Evolutionary conservation across 2,113 vertebrate genomes (phyloP).

Genomic region (Crotalus viridis): DNA sequence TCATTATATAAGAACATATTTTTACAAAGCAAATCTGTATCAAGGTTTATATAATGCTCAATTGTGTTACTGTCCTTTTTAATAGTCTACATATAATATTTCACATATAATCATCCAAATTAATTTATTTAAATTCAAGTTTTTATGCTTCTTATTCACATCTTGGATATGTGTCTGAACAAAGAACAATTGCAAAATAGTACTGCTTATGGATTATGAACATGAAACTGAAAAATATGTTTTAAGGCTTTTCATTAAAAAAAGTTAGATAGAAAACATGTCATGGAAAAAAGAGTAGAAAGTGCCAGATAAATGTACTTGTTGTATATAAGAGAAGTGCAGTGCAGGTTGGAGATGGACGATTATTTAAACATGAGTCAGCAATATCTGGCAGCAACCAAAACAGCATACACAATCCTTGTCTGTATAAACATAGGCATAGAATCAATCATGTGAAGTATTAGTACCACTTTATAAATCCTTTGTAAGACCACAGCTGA

Average conservation of each 20-base stretch:
- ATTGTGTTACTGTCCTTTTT: neutral
- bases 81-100: neutral
- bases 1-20: slow-evolving; percentile 27
- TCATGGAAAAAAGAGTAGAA: neutral
- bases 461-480: neutral
- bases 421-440: neutral
- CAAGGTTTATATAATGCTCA: neutral
- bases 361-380: neutral
- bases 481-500: neutral
- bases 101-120: neutral
- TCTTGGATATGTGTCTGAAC: neutral
- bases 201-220: neutral
- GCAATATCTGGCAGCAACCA: neutral
- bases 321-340: neutral
- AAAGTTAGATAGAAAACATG: neutral
- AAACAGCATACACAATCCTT: neutral
- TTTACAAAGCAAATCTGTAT: neutral
- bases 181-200: neutral
- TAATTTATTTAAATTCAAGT: neutral
- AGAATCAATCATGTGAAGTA: neutral
- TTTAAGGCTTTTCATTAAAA: neutral
- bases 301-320: neutral
- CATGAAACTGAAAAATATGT: too few species aligned
- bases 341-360: neutral
- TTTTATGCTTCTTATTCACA: neutral